Base-by-base conservation (phyloP, 2,888 invertebrate species). In the Geophilus truncorum region DNA sequence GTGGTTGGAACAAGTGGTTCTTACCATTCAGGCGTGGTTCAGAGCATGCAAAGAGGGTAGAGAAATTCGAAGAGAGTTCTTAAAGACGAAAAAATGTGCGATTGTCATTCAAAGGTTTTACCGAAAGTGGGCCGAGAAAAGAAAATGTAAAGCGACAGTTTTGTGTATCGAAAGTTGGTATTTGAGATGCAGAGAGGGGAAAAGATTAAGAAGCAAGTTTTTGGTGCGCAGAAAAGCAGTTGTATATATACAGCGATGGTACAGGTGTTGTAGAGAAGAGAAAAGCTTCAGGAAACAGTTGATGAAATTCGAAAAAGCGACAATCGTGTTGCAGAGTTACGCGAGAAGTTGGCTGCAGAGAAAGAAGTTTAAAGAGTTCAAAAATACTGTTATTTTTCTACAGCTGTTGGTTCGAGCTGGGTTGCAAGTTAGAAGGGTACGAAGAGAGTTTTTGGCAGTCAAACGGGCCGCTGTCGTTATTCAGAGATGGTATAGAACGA, bases 11-110 rank as follows among this genome's bases (percentile, higher is more conserved):
- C 18, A 34, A 25, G 83, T 84, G 15, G 83, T 82, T 6, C 15
- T 82, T 5, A 77, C 21, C 10, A 81, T 85, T 18, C 85, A 85
- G 81, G 57, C n/a, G n/a, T 76, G 80, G 32, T 77, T n/a, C 83
- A 82, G 75, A 34, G 12, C n/a, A 21, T 18, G 25, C 12, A 23
- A 78, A 45, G 70, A 25, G 21, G n/a, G 45, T 45, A 3, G 1
- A 2, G n/a, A 18, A 45, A 45, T 3, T 9, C 45, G 45, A n/a
- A 3, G 6, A 3, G n/a, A 45, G 1, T 45, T 45, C 18, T 7
- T 45, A 2, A 45, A 18, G n/a, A n/a, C 18, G 15, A 45, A 45
- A 18, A 45, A 18, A 3, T 5, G n/a, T 5, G 45, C 18, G 5
- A n/a, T n/a, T n/a, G n/a, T n/a, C n/a, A n/a, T n/a, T n/a, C n/a